Evolutionary conservation across 2,797 vertebrate species (phyloP), one percentile per base, ranked within the genome.

Genomic region (Alosa sapidissima): DNA sequence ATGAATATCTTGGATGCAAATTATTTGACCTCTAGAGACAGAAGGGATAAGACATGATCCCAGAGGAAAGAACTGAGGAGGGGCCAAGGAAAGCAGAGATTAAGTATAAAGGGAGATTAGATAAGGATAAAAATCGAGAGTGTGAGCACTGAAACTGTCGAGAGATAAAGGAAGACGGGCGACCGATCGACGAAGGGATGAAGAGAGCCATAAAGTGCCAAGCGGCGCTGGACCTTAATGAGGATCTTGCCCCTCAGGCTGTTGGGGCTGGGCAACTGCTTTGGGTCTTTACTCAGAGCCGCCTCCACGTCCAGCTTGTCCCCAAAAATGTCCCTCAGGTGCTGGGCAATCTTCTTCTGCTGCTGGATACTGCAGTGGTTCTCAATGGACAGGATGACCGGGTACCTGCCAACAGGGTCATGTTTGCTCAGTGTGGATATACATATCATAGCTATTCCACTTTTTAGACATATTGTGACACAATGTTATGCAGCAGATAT

Each of bases 341-440:
- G 97, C 88, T 97, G 96, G 82, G 98, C 97, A 0, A 99, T 98
- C 95, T 99, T 99, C 93, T 97, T 96, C 86, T 99, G 98, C 92
- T 99, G 98, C 87, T 97, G 97, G 89, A 99, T 95, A 81, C 93
- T 99, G 91, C 98, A 99, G 91, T 99, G 98, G 90, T 99, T 99
- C 93, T 99, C 98, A 49, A 99, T 97, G 52, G 98, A 99, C 86
- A 99, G 92, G 52, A 99, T 97, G 75, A 99, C 97, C 0, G 98
- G 98, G 87, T 95, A 99, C 91, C 98, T 99, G 82, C 10, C 45
- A 75, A 75, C 68, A 75, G 14, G 14, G 13, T 24, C 1, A 62
- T 78, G 5, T 47, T 75, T 47, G 36, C 19, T 78, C 14, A 78
- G 5, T 21, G 41, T 47, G 72, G 72, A 47, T 78, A 21, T 5